Conservation (phyloP, 2,797 vertebrate species). For the Sphenodon punctatus region DNA sequence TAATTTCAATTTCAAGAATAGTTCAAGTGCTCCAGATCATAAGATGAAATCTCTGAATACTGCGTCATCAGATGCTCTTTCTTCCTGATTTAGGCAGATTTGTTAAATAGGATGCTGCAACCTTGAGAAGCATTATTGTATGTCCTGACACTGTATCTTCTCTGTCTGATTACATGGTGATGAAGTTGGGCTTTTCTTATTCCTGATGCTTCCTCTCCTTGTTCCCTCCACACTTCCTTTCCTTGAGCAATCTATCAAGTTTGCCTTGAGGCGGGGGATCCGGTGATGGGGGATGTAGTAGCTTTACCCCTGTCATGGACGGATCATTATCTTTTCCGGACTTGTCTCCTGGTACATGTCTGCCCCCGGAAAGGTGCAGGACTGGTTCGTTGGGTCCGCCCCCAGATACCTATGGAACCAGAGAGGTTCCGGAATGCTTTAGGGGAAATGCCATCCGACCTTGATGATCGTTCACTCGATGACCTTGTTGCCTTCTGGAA, state of each 20-base stretch:
- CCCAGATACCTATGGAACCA: too few relatives aligned
- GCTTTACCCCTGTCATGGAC: too few relatives aligned
- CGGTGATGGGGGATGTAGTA: too few relatives aligned
- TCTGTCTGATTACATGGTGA: background rate
- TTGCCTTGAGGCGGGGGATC: too few relatives aligned
- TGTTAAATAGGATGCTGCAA: background rate
- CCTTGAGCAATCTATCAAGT: background rate
- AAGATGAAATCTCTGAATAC: conserved; percentile 11
- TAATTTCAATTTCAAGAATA: background rate
- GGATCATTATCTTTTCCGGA: too few relatives aligned
- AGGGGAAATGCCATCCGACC: too few relatives aligned
- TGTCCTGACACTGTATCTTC: background rate
- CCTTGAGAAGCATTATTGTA: background rate
- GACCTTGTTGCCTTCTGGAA: too few relatives aligned
- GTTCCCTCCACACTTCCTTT: background rate
- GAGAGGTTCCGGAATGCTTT: too few relatives aligned
- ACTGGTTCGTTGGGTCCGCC: too few relatives aligned
- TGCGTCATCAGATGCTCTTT: conserved; percentile 27
- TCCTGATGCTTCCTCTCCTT: background rate
- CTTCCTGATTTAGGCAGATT: background rate
- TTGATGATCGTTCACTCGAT: too few relatives aligned
- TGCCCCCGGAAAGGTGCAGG: too few relatives aligned
- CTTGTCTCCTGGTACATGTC: too few relatives aligned
- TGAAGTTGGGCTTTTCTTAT: background rate
- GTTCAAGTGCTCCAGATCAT: background rate